phyloP scores from a whole-genome alignment of 2,113 vertebrate genomes.

The Girardinichthys multiradiatus region DNA sequence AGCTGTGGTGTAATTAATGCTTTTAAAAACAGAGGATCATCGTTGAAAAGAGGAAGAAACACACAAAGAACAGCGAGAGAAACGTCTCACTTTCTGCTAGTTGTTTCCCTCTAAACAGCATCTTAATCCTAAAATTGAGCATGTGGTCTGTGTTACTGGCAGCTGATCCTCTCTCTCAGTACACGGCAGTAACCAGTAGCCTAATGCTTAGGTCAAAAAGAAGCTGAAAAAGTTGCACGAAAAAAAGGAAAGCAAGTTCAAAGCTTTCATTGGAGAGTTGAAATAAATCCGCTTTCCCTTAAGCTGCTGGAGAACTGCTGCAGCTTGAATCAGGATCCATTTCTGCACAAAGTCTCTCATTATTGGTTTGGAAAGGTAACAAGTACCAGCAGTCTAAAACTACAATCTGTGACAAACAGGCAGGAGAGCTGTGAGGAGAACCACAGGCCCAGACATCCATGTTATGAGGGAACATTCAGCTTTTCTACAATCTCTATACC shows the following conservation, averaged over 20 bases:
- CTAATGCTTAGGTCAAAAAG: constrained; percentile 56
- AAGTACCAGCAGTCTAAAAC: constrained; percentile 43
- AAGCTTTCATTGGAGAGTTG: too few species aligned
- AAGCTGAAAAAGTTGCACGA: too few species aligned
- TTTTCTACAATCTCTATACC: constrained; percentile 60
- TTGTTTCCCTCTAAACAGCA: constrained; percentile 68
- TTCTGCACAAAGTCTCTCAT: constrained; percentile 28
- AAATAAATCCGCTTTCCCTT: constrained; percentile 34
- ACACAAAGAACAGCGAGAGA: constrained; percentile 33
- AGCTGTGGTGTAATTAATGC: not conserved
- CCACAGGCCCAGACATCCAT: constrained; percentile 28
- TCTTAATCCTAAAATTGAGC: constrained; percentile 54
- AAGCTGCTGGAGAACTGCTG: constrained; percentile 30
- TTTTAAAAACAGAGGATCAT: constrained; percentile 8
- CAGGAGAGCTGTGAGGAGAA: constrained; percentile 33
- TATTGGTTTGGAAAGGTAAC: constrained; percentile 32
- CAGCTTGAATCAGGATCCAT: not conserved
- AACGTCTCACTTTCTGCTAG: constrained; percentile 49
- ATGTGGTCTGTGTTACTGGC: constrained; percentile 68
- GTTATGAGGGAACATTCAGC: constrained; percentile 46
- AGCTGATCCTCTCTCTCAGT: constrained; percentile 49
- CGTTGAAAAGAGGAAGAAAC: constrained; percentile 22
- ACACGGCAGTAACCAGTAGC: constrained; percentile 23
- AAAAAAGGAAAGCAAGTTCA: too few species aligned
- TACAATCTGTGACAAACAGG: constrained; percentile 30